Evolutionary conservation across 2,888 invertebrate genomes (phyloP).

Genomic region (Operophtera brumata): DNA sequence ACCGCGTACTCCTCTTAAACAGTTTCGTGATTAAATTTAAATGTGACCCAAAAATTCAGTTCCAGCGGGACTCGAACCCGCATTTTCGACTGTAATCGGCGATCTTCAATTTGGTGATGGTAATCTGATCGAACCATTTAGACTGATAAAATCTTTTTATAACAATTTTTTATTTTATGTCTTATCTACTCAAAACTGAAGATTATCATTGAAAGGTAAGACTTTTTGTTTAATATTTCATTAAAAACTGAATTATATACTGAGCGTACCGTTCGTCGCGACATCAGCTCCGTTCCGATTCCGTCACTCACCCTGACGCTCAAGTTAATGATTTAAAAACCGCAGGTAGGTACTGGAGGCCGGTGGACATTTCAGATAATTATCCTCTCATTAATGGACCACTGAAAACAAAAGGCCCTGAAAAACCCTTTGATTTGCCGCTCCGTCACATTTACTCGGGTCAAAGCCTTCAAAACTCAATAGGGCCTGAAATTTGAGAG

Average conservation of each 20-base stretch:
- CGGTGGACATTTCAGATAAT: slow-evolving; percentile 58
- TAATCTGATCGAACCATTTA: no score
- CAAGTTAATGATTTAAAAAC: slow-evolving; percentile 31
- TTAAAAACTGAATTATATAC: background rate
- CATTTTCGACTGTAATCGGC: no score
- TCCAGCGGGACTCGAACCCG: no score
- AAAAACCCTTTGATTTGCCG: slow-evolving; percentile 78
- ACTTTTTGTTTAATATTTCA: no score
- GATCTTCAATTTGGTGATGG: no score
- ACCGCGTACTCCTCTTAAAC: no score
- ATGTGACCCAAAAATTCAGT: no score
- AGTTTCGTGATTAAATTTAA: no score
- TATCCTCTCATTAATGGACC: slow-evolving; percentile 60
- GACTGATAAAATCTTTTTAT: no score
- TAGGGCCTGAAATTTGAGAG: slow-evolving; percentile 66
- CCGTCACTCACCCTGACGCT: slow-evolving; percentile 27
- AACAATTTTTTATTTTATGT: no score
- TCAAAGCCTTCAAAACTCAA: slow-evolving; percentile 66
- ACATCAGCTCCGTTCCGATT: slow-evolving; percentile 1
- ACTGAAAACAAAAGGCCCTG: slow-evolving; percentile 61
- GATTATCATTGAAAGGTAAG: no score
- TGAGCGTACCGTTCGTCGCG: background rate
- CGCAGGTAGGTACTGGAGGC: slow-evolving; percentile 16
- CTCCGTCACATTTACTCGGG: slow-evolving; percentile 69
- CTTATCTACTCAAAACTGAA: no score